Percentiles rank a stretch among this genome's conserved stretches.
phyloP scores from a whole-genome alignment of 2,888 invertebrate species.

The Cryptops parisi region DNA sequence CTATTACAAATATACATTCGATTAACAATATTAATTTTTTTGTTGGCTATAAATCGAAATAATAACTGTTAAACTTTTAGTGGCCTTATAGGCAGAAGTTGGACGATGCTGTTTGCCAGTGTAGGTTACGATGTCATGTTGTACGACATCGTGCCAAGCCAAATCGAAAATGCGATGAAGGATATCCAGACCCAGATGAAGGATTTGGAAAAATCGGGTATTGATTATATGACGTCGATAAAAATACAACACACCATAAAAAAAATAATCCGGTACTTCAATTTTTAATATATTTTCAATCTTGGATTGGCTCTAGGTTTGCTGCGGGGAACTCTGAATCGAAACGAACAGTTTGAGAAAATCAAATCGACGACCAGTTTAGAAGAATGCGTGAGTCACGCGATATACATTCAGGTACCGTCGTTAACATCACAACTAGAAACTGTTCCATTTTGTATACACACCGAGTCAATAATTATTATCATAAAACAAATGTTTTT shows the following conservation, averaged over 20 bases:
- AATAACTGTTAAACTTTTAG: slow-evolving; percentile 39
- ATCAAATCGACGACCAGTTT: slow-evolving; percentile 62
- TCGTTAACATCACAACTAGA: not conserved
- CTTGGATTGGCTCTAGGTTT: slow-evolving; percentile 28
- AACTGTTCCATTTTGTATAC: no score
- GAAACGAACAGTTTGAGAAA: slow-evolving; percentile 56
- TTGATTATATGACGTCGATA: not conserved
- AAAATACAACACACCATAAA: not conserved
- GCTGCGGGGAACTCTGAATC: slow-evolving; percentile 55
- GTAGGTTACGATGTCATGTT: slow-evolving; percentile 77
- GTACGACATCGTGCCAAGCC: slow-evolving; percentile 65
- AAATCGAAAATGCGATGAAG: slow-evolving; percentile 54
- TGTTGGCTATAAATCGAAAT: no score
- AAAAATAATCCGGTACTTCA: not conserved
- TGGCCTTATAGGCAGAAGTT: slow-evolving; percentile 88
- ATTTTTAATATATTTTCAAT: not conserved
- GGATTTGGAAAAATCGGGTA: slow-evolving; percentile 49
- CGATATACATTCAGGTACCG: slow-evolving; percentile 48
- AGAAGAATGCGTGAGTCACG: slow-evolving; percentile 53
- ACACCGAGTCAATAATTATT: no score
- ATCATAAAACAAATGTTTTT: no score
- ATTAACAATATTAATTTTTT: no score
- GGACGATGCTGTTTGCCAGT: slow-evolving; percentile 92
- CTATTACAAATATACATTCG: no score
- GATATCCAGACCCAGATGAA: slow-evolving; percentile 59